Base-by-base conservation (phyloP, 2,797 vertebrate genomes). In the Sebastiscus albofasciatus region DNA sequence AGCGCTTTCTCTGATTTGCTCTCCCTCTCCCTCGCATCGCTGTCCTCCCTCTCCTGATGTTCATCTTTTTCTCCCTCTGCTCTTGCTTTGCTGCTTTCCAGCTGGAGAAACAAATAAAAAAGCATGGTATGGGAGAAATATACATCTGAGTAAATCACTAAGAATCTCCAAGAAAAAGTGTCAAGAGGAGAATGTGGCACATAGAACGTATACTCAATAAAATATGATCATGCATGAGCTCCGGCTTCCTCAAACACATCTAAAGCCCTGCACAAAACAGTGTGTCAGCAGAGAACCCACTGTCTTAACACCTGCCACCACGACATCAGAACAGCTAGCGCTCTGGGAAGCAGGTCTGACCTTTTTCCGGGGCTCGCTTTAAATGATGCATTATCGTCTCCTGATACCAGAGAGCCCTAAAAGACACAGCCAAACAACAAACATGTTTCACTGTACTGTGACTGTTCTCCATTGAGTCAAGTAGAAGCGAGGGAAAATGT, bases 271-370 rank as follows among this genome's bases (percentile, higher is more conserved):
- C 29, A 65, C 6, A 42, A 86, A 85, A 55, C 69, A 71, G 62
- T 24, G 78, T 85, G 87, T 86, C 88, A 86, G 85, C 90, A 70
- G 82, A 90, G 84, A 79, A 84, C 87, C 85, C 76, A 74, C 83
- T 67, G 86, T 88, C 87, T 93, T 82, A 85, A 92, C 92, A 92
- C 89, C 94, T 94, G 94, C 92, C 92, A 85, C 87, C 79, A 66
- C 89, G 86, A 80, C 90, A 92, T 90, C 92, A 91, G 90, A 92
- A 82, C 83, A 79, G 82, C 88, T n/a, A 75, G 87, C 92, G 13
- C 93, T 77, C 88, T 88, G 88, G 92, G 94, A 92, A 90, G 91
- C 93, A 88, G 83, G 65, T 79, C 78, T 95, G 94, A 95, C 96
- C 94, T 96, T 95, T 95, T 24, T 95, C 72, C 80, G 39, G 29